Conservation (phyloP, 2,888 invertebrate species). For the Xanthia icteritia region DNA sequence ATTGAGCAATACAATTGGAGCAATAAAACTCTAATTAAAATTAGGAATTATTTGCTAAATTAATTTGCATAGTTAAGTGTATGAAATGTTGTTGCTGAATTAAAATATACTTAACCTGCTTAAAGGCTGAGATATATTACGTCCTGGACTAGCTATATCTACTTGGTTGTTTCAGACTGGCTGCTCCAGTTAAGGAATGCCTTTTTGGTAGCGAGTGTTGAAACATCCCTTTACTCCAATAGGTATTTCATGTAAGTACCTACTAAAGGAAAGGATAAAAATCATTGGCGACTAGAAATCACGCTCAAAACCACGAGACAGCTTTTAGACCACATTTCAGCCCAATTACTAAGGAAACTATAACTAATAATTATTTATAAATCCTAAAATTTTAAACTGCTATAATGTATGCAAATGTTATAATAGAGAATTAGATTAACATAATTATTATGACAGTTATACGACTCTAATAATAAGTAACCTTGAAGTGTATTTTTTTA, state of each 20-base stretch:
- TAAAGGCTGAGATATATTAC: conserved; percentile 9
- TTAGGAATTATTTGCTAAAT: conserved; percentile 11
- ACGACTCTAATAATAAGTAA: conserved; percentile 6
- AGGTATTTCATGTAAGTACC: background rate
- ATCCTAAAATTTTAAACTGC: background rate
- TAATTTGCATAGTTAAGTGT: conserved; percentile 15
- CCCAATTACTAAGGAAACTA: background rate
- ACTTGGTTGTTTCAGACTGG: conserved; percentile 1
- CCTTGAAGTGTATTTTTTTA: conserved; percentile 36
- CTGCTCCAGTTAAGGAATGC: background rate
- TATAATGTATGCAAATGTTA: conserved; percentile 11
- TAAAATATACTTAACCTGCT: conserved; percentile 13
- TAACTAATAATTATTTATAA: background rate
- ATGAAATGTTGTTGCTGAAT: conserved; percentile 6
- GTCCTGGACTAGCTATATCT: background rate
- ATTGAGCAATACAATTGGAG: conserved; percentile 26
- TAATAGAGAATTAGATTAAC: conserved; percentile 21
- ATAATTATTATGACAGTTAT: conserved; percentile 42
- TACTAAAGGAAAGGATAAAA: background rate
- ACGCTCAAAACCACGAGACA: background rate
- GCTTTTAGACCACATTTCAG: background rate
- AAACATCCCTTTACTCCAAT: background rate
- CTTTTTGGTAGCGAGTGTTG: background rate
- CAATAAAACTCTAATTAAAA: conserved; percentile 26
- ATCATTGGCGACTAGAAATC: background rate